phyloP scores from a whole-genome alignment of 2,888 invertebrate genomes.

The Merodon equestris region DNA sequence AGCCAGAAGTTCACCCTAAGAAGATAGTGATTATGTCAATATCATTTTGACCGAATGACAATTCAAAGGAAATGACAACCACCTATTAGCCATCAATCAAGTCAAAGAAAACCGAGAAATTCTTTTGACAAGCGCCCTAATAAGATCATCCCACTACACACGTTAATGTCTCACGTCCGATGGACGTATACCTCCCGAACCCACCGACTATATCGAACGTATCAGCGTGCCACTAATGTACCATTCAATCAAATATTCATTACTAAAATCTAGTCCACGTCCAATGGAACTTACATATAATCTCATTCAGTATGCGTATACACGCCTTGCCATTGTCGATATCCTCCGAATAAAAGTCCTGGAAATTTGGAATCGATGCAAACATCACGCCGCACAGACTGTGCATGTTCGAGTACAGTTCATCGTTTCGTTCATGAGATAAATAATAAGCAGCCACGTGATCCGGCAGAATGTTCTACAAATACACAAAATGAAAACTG shows the following conservation, averaged over 20 bases:
- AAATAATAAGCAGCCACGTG: constrained; percentile 98
- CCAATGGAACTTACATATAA: constrained; percentile 86
- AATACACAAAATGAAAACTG: constrained; percentile 10
- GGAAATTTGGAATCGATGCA: constrained; percentile 98
- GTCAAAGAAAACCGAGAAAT: constrained; percentile 19
- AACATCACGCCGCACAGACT: constrained; percentile 94
- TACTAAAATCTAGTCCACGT: background rate
- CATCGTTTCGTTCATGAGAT: constrained; percentile 85
- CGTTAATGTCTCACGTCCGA: constrained; percentile 4
- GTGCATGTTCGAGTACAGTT: constrained; percentile 78
- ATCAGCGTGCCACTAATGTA: no score
- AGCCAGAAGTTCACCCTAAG: no score
- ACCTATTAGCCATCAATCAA: constrained; percentile 44
- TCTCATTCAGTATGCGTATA: constrained; percentile 97
- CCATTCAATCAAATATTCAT: constrained; percentile 46
- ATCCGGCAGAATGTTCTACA: constrained; percentile 96
- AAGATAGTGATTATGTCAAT: no score
- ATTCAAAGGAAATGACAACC: constrained; percentile 11
- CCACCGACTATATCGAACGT: no score
- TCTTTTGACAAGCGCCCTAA: constrained; percentile 22
- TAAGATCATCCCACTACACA: constrained; percentile 32
- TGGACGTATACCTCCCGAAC: constrained; percentile 8
- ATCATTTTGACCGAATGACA: no score
- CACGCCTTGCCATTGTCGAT: constrained; percentile 99
- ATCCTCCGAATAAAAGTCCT: constrained; percentile 98